Conservation (phyloP, 2,797 vertebrate genomes). For the Catamblyrhynchus diadema region DNA sequence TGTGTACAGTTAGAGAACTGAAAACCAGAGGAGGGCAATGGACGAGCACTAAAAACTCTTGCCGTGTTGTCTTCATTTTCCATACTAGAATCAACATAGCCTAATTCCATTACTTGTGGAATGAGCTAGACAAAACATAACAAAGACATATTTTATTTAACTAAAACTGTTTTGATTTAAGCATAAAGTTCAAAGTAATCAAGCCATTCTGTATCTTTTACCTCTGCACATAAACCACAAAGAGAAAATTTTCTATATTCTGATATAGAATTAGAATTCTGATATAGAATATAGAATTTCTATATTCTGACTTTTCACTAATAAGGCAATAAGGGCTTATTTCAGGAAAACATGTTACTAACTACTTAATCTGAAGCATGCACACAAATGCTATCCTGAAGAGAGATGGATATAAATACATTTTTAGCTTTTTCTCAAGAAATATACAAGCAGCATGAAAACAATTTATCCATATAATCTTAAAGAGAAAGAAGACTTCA, state of each 20-base stretch:
- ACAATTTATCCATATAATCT: not conserved
- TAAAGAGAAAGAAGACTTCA: not conserved
- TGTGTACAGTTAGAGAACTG: slow-evolving; percentile 54
- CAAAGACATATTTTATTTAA: not conserved
- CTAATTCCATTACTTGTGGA: slow-evolving; percentile 75
- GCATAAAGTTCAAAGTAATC: not conserved
- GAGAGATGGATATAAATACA: not conserved
- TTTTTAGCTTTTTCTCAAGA: not conserved
- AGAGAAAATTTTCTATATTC: not conserved
- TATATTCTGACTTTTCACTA: not conserved
- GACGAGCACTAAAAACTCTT: slow-evolving; percentile 57
- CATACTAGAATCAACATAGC: slow-evolving; percentile 64
- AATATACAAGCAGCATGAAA: not conserved
- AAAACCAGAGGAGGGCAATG: slow-evolving; percentile 49
- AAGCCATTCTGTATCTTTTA: not conserved
- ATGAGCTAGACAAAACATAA: slow-evolving; percentile 65
- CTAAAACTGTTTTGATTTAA: not conserved
- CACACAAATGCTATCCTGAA: not conserved
- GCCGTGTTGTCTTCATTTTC: slow-evolving; percentile 59
- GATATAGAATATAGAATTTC: not conserved
- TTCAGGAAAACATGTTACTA: not conserved
- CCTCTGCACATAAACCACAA: not conserved
- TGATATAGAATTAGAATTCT: not conserved
- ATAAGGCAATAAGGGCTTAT: not conserved
- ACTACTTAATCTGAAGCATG: not conserved